phyloP scores from a whole-genome alignment of 2,888 invertebrate species.

The Melipona bicolor region DNA sequence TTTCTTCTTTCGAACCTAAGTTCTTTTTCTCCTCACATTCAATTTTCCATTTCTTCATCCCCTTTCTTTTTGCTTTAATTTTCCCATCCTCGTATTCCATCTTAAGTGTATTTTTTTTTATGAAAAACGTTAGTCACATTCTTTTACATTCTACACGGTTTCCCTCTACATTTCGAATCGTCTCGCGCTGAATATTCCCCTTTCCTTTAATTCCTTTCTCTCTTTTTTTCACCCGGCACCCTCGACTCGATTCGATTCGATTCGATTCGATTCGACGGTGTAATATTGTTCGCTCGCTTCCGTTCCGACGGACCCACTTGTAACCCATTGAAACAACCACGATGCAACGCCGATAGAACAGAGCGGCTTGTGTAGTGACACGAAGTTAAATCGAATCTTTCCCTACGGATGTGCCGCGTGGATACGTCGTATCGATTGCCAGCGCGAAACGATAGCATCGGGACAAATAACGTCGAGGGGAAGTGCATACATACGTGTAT shows the following conservation, averaged over 20 bases:
- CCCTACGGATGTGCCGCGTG: constrained; percentile 17
- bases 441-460: not conserved
- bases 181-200: not conserved
- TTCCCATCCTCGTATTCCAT: not conserved
- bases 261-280: constrained; percentile 12
- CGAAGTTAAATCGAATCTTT: constrained; percentile 24
- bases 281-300: constrained; percentile 32
- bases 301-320: constrained; percentile 37
- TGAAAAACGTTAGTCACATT: not conserved
- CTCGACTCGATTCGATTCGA: not conserved
- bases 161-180: not conserved
- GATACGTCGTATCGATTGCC: constrained; percentile 21
- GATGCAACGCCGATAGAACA: constrained; percentile 22
- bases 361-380: constrained; percentile 7
- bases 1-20: not conserved
- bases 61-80: not conserved
- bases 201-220: not conserved
- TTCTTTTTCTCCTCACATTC: not conserved
- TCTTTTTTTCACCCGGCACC: not conserved
- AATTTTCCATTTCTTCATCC: not conserved
- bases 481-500: not conserved
- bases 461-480: not conserved
- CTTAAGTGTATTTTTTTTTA: too few relatives aligned
- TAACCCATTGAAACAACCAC: constrained; percentile 34
- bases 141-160: not conserved